Evolutionary conservation across 1,140 invertebrate genomes (phyloP), one percentile per base, ranked within the genome.

Genomic region (Euwallacea similis): DNA sequence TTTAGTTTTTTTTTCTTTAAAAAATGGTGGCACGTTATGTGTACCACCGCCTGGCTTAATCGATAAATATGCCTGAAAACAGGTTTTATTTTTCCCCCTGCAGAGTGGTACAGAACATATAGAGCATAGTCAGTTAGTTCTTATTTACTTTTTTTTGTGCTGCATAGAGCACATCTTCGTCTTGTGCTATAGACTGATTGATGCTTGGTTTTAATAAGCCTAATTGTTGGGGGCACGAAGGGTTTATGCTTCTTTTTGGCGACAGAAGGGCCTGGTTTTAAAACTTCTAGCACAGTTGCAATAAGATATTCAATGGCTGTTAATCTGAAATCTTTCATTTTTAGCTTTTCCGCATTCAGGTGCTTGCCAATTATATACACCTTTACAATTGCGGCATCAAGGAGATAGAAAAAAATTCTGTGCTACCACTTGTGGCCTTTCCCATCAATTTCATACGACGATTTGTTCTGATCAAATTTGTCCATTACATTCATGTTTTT

Each of bases 341-440:
- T 42, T 43, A 41, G 13, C 13, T 9, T 16, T 13, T 53, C n/a
- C 43, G 41, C 11, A 7, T 58, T 55, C 41, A 33, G 15, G 15
- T 21, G 15, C 64, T 71, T 58, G 55, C 59, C 61, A 41, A 72
- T 10, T 63, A 72, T 54, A 15, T 53, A 72, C 15, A 47, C 42
- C 47, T 73, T 73, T n/a, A 73, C 58, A 73, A 80, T 76, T 75
- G 74, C 59, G 43, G 76, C 75, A 70, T 79, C 76, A 15, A 78
- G 65, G 72, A 80, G 71, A 75, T 76, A 76, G 71, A 74, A 82
- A 77, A 82, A 80, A 68, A 82, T 79, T 47, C 79, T 76, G 71
- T 81, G 77, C 77, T 77, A 82, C 80, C 81, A 81, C 76, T 81
- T 82, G 60, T 76, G 74, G 68, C 76, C 79, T 75, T 80, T 81